Conservation (phyloP, 2,888 invertebrate species). For the Auanema sp. region DNA sequence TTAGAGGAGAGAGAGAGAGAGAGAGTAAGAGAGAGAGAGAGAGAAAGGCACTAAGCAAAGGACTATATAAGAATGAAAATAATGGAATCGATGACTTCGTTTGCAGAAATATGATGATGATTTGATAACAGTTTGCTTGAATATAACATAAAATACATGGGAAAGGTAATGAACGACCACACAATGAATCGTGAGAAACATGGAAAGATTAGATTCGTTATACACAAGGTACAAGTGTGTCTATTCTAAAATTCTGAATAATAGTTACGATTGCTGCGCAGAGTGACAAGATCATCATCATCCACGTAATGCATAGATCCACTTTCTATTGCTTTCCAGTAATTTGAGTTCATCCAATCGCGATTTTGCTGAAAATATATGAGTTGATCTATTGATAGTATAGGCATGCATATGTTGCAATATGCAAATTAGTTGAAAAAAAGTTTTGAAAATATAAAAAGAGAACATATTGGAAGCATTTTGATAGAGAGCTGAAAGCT, state of each 20-base stretch:
- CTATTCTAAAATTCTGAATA: conserved; percentile 46
- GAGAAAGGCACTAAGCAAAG: not conserved
- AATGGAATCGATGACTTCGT: not conserved
- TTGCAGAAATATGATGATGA: not conserved
- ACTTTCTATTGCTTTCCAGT: conserved; percentile 47
- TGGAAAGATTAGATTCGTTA: no score
- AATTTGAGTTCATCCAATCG: conserved; percentile 49
- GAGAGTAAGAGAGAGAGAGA: no score
- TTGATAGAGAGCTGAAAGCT: no score
- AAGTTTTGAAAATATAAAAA: no score
- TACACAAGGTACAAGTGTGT: not conserved
- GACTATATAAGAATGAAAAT: not conserved
- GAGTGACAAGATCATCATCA: conserved; percentile 46
- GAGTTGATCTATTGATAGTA: no score
- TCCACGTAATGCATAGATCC: conserved; percentile 47
- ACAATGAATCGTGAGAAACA: no score
- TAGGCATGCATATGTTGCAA: no score
- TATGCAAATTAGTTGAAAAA: no score
- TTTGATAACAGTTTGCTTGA: not conserved
- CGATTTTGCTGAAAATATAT: conserved; percentile 46
- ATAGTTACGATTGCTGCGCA: conserved; percentile 48
- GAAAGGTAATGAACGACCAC: not conserved
- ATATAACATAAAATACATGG: not conserved
- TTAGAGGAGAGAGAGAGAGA: no score
- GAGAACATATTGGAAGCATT: no score